Base-by-base conservation (phyloP, 2,888 invertebrate species). In the Caenorhabditis angaria region DNA sequence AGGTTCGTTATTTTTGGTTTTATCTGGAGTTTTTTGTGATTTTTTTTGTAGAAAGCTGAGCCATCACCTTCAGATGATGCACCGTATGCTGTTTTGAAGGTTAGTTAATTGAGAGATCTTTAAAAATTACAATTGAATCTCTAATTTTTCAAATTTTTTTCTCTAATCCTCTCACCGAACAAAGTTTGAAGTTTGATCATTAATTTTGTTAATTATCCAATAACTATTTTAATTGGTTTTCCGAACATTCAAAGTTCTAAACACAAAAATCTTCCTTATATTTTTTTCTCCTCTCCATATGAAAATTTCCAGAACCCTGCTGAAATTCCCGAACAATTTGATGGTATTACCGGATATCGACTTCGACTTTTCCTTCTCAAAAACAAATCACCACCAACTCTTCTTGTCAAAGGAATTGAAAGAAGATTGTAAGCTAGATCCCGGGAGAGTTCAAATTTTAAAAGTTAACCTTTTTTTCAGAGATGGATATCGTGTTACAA, bases 381-480 rank as follows among this genome's bases (percentile, higher is more conserved):
- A 65, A 87, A 87, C 74, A 86, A 86, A 58, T 78, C 82, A n/a
- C 86, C 86, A 24, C 86, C 86, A 14, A 83, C 83, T 14, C 77
- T 86, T 47, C 79, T 86, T 32, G 86, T 86, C 60, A 87, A 86
- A 61, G 85, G 84, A 65, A 86, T 86, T 65, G 85, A 87, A 67
- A 69, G 86, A 29, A 71, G 83, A 54, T 70, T 82, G 86, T 86
- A 60, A 79, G 83, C 76, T 32, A 55, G 6, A n/a, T 35, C 35
- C 6, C 8, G 28, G 10, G 24, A 18, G 24, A 27, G 56, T 25
- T 55, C 10, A 8, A 20, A 55, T n/a, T 10, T 10, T 10, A 35
- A 35, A 35, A 6, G 14, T 35, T 35, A 14, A 35, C 35, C 35
- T 22, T 65, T 66, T 57, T 78, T 86, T 65, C 68, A 86, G 86